Conservation (phyloP, 2,888 invertebrate species). For the Drosophila phalerata region DNA sequence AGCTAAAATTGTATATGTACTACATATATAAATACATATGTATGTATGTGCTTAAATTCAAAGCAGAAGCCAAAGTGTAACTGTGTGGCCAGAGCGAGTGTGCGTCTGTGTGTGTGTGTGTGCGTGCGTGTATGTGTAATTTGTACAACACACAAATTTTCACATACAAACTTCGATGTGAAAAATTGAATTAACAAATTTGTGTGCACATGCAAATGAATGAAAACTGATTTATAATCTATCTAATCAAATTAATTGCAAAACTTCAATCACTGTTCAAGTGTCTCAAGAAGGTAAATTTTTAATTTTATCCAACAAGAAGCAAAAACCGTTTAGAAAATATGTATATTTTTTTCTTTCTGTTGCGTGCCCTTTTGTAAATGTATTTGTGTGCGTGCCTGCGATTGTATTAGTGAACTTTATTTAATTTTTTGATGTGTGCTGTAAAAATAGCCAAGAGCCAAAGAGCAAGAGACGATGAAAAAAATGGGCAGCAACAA, state of each 20-base stretch:
- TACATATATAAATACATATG: constrained; percentile 31
- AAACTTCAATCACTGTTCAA: constrained; percentile 4
- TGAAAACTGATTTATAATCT: constrained; percentile 44
- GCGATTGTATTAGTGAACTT: constrained; percentile 54
- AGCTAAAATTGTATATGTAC: constrained; percentile 59
- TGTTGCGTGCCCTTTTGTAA: constrained; percentile 60
- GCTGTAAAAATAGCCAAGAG: constrained; percentile 73
- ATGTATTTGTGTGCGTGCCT: constrained; percentile 41
- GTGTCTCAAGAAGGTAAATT: constrained; percentile 49
- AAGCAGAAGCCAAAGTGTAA: constrained; percentile 61
- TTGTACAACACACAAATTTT: constrained; percentile 56
- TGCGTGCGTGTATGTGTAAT: constrained; percentile 38
- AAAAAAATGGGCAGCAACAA: constrained; percentile 57
- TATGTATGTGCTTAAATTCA: constrained; percentile 38
- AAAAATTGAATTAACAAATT: constrained; percentile 53
- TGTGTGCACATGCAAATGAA: constrained; percentile 41
- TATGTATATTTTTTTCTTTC: constrained; percentile 37
- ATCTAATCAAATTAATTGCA: constrained; percentile 19
- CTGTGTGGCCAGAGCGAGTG: constrained; percentile 46
- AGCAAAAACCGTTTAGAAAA: constrained; percentile 46
- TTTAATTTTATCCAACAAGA: constrained; percentile 24
- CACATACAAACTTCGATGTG: constrained; percentile 53
- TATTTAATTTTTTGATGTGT: constrained; percentile 68
- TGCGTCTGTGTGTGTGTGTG: constrained; percentile 31
- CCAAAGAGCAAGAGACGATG: constrained; percentile 44